A percentile compares a stretch with the other conserved stretches of the same genome.
These are phyloP conservation scores for Plusia festucae DNA, from an alignment of 2,888 invertebrate species.

Conservation along the genomic window DNA sequence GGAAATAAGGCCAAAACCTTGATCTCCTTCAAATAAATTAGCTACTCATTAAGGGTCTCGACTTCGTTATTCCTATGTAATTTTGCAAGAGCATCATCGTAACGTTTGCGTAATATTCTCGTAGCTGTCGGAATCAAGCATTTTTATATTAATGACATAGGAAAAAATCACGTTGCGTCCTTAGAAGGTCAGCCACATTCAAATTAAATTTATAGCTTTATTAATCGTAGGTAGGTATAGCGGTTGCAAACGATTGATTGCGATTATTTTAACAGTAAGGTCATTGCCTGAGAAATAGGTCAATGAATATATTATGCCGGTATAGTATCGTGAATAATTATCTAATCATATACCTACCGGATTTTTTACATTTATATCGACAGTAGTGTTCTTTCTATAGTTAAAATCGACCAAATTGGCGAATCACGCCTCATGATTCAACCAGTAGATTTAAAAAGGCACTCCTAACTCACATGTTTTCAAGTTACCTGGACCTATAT, in stretches of 20 bases:
- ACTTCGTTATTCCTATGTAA: neutral
- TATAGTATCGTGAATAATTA: no score
- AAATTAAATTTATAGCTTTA: neutral
- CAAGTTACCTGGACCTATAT: no score
- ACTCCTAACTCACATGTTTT: no score
- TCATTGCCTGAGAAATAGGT: neutral
- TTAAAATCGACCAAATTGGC: no score
- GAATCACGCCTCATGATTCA: no score
- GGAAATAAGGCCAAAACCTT: neutral
- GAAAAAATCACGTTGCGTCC: slow-evolving; percentile 2
- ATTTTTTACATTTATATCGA: neutral
- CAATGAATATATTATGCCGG: neutral
- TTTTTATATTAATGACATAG: slow-evolving; percentile 12
- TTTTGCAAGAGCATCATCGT: slow-evolving; percentile 25
- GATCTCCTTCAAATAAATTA: neutral
- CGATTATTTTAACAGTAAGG: slow-evolving; percentile 5
- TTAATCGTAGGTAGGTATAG: neutral
- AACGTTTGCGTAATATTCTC: slow-evolving; percentile 26
- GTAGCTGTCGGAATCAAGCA: slow-evolving; percentile 25
- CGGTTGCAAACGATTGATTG: slow-evolving; percentile 1
- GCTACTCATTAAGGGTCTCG: neutral
- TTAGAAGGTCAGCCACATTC: slow-evolving; percentile 22
- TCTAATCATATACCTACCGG: neutral
- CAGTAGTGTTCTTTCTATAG: no score
- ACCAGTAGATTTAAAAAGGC: no score